Percentiles rank a stretch among this genome's conserved stretches.
Evolutionary conservation across 1,140 invertebrate genomes (phyloP).

Genomic region (Cryptotermes secundus): DNA sequence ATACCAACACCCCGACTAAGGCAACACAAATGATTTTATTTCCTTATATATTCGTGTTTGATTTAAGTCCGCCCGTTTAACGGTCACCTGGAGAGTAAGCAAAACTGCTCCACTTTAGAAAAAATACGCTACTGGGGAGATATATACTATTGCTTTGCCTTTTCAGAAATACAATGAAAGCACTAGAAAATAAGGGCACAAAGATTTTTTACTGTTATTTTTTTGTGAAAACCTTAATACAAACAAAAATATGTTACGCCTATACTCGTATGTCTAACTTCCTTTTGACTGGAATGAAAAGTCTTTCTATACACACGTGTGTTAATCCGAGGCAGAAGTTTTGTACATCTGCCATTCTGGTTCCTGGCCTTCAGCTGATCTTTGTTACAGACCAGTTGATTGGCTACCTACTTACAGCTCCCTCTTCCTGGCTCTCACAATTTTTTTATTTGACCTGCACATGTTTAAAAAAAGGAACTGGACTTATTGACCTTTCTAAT

Average conservation of each 20-base stretch:
- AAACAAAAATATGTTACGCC: constrained; percentile 19
- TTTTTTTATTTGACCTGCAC: background rate
- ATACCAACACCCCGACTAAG: background rate
- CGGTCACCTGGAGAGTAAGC: background rate
- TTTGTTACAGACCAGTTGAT: background rate
- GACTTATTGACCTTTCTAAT: constrained; percentile 17
- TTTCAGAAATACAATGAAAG: background rate
- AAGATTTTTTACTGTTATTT: background rate
- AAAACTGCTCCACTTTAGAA: too few species aligned
- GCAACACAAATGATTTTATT: background rate
- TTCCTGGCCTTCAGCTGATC: background rate
- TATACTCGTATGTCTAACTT: background rate
- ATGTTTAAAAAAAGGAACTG: background rate
- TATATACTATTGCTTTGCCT: background rate
- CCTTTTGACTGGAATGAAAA: background rate
- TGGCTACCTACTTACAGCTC: background rate
- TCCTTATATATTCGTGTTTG: background rate
- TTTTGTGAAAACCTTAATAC: background rate
- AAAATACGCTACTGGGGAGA: background rate
- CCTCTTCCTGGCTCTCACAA: background rate
- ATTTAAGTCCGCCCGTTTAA: background rate
- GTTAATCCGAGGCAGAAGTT: background rate
- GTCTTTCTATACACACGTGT: background rate
- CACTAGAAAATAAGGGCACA: background rate
- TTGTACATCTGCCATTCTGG: background rate